These are phyloP conservation scores for Auanema sp. DNA, from an alignment of 2,888 invertebrate species.

Conservation along the genomic window DNA sequence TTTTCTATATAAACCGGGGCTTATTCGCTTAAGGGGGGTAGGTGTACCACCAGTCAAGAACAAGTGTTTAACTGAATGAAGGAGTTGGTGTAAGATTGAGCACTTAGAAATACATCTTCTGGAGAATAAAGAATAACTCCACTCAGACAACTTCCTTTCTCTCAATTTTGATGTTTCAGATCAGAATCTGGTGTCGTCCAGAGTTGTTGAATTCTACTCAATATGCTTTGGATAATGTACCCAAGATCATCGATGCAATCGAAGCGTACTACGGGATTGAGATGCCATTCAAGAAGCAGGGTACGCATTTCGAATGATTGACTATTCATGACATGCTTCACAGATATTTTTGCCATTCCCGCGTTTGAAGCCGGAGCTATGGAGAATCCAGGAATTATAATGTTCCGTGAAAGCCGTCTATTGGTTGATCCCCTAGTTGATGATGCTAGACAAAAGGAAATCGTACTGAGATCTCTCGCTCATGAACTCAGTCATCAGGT, in stretches of 20 bases:
- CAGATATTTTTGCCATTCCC: constrained; percentile 80
- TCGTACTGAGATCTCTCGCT: constrained; percentile 78
- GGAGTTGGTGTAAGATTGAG: too few species aligned
- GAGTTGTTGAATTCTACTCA: constrained; percentile 75
- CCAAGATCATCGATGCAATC: constrained; percentile 67
- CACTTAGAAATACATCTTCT: too few species aligned
- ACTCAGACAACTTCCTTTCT: not conserved
- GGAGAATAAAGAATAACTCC: too few species aligned
- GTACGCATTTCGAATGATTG: constrained; percentile 67
- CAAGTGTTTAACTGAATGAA: too few species aligned
- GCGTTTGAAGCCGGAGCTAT: constrained; percentile 87
- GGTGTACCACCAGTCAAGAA: too few species aligned
- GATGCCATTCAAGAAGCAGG: constrained; percentile 85
- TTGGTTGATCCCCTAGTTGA: constrained; percentile 14
- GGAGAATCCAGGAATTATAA: constrained; percentile 90
- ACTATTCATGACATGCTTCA: constrained; percentile 10
- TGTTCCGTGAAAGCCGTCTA: constrained; percentile 70
- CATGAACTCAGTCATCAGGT: constrained; percentile 88
- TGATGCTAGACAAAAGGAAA: constrained; percentile 73
- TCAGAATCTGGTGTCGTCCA: constrained; percentile 68
- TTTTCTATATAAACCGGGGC: too few species aligned
- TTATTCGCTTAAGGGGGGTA: too few species aligned
- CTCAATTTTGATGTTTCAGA: constrained; percentile 49
- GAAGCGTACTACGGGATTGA: constrained; percentile 80
- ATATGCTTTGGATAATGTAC: constrained; percentile 70